Percentiles rank a stretch among this genome's conserved stretches.
Conservation (phyloP, 2,797 vertebrate genomes). For the Streptopelia turtur region DNA sequence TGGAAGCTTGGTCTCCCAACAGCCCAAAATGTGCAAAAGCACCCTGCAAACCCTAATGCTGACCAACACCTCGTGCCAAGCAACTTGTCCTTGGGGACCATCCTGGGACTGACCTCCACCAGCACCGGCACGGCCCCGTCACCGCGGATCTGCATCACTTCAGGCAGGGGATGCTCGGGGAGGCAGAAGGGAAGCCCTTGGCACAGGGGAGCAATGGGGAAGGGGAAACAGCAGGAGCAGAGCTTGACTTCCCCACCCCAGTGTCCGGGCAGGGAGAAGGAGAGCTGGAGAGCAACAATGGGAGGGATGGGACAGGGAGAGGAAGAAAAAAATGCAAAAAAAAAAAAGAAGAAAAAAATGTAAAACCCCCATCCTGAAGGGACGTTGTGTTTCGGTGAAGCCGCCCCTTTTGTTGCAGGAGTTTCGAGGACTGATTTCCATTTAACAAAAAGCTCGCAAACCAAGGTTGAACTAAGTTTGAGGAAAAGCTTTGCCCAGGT, state of each 20-base stretch:
- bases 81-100: not conserved
- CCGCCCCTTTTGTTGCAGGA: not conserved
- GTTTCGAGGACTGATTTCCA: not conserved
- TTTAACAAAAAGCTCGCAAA: not conserved
- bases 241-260: not conserved
- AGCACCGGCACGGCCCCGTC: not conserved
- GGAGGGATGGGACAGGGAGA: not conserved
- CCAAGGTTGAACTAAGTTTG: conserved; percentile 57
- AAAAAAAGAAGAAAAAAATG: not conserved
- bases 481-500: conserved; percentile 58
- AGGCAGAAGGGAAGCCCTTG: not conserved
- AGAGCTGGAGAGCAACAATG: not conserved
- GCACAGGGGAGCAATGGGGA: not conserved
- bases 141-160: not conserved
- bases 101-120: accelerated
- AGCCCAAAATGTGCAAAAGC: not conserved
- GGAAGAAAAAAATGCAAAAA: not conserved
- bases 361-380: not conserved
- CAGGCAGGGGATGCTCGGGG: not conserved
- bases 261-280: not conserved
- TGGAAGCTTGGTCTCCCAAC: not conserved
- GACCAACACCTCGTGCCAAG: not conserved
- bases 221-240: not conserved
- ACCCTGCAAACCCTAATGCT: not conserved
- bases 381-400: accelerated